Percentiles rank a stretch among this genome's conserved stretches.
Evolutionary conservation across 1,140 invertebrate genomes (phyloP).

Genomic region (Eciton burchellii): DNA sequence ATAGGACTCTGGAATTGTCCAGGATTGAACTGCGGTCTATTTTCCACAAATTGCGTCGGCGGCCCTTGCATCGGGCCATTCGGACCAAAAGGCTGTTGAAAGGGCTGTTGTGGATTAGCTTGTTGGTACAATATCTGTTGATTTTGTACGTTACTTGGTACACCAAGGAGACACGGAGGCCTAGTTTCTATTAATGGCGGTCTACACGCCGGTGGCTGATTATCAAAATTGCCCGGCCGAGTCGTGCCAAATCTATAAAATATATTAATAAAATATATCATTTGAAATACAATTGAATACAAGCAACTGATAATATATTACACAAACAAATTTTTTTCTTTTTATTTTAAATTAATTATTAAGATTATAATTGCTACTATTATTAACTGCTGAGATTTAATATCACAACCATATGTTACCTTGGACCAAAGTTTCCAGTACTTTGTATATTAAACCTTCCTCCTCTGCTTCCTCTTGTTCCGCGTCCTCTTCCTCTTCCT

Average conservation of each 20-base stretch:
- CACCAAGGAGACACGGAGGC: slow-evolving; percentile 74
- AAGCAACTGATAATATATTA: background rate
- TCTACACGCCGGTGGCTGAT: slow-evolving; percentile 77
- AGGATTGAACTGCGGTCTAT: slow-evolving; percentile 69
- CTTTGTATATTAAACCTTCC: slow-evolving; percentile 74
- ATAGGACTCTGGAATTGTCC: slow-evolving; percentile 72
- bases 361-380: background rate
- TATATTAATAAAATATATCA: background rate
- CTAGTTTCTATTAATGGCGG: slow-evolving; percentile 77
- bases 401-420: slow-evolving; percentile 61
- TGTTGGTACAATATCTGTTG: slow-evolving; percentile 77
- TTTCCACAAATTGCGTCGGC: slow-evolving; percentile 67
- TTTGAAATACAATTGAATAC: background rate
- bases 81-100: slow-evolving; percentile 66
- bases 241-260: slow-evolving; percentile 51
- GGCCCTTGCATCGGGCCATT: slow-evolving; percentile 71
- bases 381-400: background rate
- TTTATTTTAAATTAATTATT: slow-evolving; percentile 19
- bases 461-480: slow-evolving; percentile 72
- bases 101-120: slow-evolving; percentile 68
- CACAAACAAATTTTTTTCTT: background rate
- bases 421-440: slow-evolving; percentile 72
- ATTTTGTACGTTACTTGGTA: slow-evolving; percentile 71
- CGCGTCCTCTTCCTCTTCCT: slow-evolving; percentile 73
- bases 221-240: slow-evolving; percentile 65